Evolutionary conservation across 2,113 vertebrate species (phyloP), one percentile per base, ranked within the genome.

Genomic region (Hippolais icterina): DNA sequence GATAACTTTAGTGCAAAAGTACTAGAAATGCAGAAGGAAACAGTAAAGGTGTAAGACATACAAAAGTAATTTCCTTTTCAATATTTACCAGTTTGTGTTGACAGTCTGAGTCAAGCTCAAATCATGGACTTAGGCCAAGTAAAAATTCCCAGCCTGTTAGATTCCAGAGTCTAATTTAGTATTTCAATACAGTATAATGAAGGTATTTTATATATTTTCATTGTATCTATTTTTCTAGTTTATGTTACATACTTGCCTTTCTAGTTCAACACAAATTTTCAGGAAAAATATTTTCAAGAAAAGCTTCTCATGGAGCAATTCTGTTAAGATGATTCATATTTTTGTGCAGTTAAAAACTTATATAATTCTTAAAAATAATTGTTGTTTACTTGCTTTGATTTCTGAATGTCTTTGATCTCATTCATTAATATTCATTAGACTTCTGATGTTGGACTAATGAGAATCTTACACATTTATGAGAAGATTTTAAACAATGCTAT

Each of bases 341-440:
- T 83, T 59, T 92, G 20, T 74, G 59, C 24, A 96, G 93, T 97
- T 97, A 94, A 95, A 96, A 97, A 89, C 94, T 96, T 97, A 96
- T 12, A 52, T 95, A 98, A 97, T 96, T 94, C 64, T 97, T 95
- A 37, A 97, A 93, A 98, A 96, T 94, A 98, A 97, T 93, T 89
- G 71, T 96, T 98, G 96, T 97, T 98, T 98, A 93, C 88, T 97
- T 94, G 79, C 97, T 98, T 98, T 98, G 96, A 97, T 98, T 97
- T 97, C 63, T 92, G 96, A 94, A 95, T 96, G 91, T 94, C 96
- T 98, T 98, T 98, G 97, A 98, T 98, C 95, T 98, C 72, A 96
- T 95, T 96, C 96, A 98, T 98, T 98, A 98, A 98, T 98, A 98
- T 98, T 98, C 96, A 98, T 98, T 96, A 96, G 64, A 96, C 94